Percentiles rank a stretch among this genome's conserved stretches.
phyloP scores from a whole-genome alignment of 2,888 invertebrate genomes.

The Agrotis clavis region DNA sequence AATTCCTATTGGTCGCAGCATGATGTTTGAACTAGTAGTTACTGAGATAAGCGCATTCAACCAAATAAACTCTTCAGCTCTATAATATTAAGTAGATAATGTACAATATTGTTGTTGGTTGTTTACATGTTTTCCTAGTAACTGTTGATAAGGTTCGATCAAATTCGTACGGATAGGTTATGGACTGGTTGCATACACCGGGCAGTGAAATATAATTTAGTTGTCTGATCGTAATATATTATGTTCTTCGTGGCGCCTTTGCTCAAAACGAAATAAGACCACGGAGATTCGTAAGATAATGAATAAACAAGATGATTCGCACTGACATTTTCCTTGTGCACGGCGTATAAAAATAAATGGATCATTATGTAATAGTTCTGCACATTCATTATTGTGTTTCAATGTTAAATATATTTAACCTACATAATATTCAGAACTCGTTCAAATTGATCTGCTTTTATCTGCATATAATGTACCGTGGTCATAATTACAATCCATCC shows the following conservation, averaged over 20 bases:
- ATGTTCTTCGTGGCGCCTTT: too few relatives aligned
- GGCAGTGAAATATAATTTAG: background rate
- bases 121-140: background rate
- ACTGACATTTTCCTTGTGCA: background rate
- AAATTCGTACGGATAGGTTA: background rate
- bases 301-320: background rate
- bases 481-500: constrained; percentile 12
- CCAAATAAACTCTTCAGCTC: too few relatives aligned
- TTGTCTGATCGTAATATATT: too few relatives aligned
- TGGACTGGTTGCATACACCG: background rate
- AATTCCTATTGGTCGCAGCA: too few relatives aligned
- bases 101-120: background rate
- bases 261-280: background rate
- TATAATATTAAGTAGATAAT: too few relatives aligned
- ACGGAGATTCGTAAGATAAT: background rate
- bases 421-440: background rate
- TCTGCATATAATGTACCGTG: background rate
- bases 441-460: background rate
- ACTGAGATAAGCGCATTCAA: too few relatives aligned
- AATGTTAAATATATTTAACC: background rate
- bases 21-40: too few relatives aligned
- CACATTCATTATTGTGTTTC: background rate
- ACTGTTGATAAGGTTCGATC: background rate
- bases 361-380: background rate
- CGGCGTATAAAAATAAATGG: background rate